These are phyloP conservation scores for Okamejei kenojei DNA, from an alignment of 2,797 vertebrate genomes.

Conservation along the genomic window DNA sequence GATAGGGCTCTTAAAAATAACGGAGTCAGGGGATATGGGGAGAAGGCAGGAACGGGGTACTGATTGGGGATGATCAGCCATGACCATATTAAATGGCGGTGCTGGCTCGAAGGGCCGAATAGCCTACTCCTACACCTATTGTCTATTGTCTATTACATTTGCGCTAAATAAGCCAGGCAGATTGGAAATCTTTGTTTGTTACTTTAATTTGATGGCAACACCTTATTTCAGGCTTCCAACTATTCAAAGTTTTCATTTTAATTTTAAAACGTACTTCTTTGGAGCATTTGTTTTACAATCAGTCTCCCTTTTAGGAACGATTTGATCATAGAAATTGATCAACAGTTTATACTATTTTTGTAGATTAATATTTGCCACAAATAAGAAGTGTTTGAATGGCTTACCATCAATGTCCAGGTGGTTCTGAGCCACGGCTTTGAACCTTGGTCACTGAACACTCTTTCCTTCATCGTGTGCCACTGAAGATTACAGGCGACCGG, in stretches of 20 bases:
- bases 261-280: not conserved
- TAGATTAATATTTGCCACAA: not conserved
- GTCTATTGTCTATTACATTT: too few relatives aligned
- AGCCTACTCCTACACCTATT: too few relatives aligned
- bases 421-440: too few relatives aligned
- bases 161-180: not conserved
- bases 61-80: too few relatives aligned
- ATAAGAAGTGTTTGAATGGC: not conserved
- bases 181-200: constrained; percentile 11
- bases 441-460: too few relatives aligned
- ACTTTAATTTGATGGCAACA: not conserved
- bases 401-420: not conserved
- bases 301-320: not conserved
- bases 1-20: too few relatives aligned
- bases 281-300: not conserved
- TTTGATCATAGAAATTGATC: not conserved
- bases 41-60: too few relatives aligned
- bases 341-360: not conserved
- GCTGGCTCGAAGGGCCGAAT: too few relatives aligned
- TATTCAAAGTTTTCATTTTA: constrained; percentile 3
- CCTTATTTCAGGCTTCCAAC: not conserved
- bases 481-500: too few relatives aligned
- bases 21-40: too few relatives aligned
- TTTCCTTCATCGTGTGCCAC: too few relatives aligned
- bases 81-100: too few relatives aligned